A percentile compares a stretch with the other conserved stretches of the same genome.
These are phyloP conservation scores for Deroplatys truncata DNA, from an alignment of 2,888 invertebrate species.

Conservation along the genomic window DNA sequence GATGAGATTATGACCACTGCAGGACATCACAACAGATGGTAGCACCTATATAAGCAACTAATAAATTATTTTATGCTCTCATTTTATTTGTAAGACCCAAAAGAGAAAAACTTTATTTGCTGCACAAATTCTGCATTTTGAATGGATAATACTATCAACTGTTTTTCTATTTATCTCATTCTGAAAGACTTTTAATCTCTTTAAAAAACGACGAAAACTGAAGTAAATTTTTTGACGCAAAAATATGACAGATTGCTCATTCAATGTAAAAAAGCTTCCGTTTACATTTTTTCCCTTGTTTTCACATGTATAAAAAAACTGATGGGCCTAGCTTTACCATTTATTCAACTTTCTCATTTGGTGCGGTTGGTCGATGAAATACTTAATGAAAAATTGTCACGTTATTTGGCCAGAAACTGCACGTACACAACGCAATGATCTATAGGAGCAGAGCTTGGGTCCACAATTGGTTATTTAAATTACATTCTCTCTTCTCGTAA, in stretches of 20 bases:
- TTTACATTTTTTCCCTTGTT: conserved; percentile 1
- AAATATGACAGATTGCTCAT: conserved; percentile 28
- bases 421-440: neutral
- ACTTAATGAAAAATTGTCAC: conserved; percentile 3
- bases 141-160: neutral
- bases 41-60: conserved; percentile 29
- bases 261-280: conserved; percentile 24
- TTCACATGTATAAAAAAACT: conserved; percentile 20
- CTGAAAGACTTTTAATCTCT: conserved; percentile 30
- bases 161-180: conserved; percentile 19
- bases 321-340: neutral
- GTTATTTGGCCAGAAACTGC: conserved; percentile 10
- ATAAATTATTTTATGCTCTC: conserved; percentile 13
- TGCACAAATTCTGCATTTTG: neutral
- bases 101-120: neutral
- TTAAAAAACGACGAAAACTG: conserved; percentile 18
- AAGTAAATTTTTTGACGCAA: conserved; percentile 26
- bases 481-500: conserved; percentile 27
- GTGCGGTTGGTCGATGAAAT: conserved; percentile 4
- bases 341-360: conserved; percentile 5
- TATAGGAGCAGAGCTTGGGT: conserved; percentile 18
- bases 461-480: conserved; percentile 22
- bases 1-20: conserved; percentile 21
- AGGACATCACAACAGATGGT: conserved; percentile 27
- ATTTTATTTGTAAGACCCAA: conserved; percentile 15